Evolutionary conservation across 2,797 vertebrate species (phyloP).

Genomic region (Falco concolor): DNA sequence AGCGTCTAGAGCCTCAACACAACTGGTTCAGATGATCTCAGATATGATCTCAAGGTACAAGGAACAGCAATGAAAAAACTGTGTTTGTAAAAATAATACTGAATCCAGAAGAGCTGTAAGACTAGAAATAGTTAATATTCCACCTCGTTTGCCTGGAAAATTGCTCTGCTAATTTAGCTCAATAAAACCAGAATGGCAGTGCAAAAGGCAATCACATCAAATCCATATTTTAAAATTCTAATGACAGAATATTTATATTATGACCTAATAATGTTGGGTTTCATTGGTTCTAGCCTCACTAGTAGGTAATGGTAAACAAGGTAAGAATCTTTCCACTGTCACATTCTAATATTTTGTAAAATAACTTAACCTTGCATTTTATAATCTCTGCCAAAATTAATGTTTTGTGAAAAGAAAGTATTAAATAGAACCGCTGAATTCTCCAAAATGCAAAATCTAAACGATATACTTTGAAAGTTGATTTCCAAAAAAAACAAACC

Average conservation of each 20-base stretch:
- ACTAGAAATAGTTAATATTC: not conserved
- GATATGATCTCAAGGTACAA: not conserved
- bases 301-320: not conserved
- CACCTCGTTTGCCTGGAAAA: not conserved
- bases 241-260: not conserved
- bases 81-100: not conserved
- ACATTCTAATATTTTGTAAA: not conserved
- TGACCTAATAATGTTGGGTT: not conserved
- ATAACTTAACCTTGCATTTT: not conserved
- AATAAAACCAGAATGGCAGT: not conserved
- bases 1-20: not conserved
- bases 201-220: not conserved
- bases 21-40: not conserved
- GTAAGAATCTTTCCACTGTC: not conserved
- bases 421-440: not conserved
- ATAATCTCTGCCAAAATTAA: not conserved
- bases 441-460: not conserved
- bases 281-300: not conserved
- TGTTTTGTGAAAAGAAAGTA: not conserved
- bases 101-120: not conserved
- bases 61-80: not conserved
- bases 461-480: not conserved
- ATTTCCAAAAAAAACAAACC: not conserved
- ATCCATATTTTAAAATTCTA: not conserved
- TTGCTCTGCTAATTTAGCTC: not conserved